Conservation (phyloP, 2,888 invertebrate genomes). For the Trachelus stipa region DNA sequence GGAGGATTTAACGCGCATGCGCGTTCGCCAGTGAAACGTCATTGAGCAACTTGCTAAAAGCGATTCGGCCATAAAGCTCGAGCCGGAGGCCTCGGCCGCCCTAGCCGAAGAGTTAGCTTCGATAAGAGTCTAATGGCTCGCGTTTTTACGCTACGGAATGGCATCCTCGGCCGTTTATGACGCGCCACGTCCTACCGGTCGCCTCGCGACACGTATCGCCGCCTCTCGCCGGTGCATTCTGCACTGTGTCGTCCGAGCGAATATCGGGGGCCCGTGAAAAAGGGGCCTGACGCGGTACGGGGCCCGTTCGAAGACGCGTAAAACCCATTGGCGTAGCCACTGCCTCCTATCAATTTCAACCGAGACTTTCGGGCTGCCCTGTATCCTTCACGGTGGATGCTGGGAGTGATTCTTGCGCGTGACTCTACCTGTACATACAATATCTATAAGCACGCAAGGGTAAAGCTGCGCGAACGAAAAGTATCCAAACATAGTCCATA, state of each 20-base stretch:
- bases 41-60: conserved; percentile 63
- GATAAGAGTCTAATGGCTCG: conserved; percentile 55
- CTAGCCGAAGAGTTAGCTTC: conserved; percentile 23
- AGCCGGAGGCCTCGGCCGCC: conserved; percentile 29
- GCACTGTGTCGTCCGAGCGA: too few species aligned
- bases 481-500: too few species aligned
- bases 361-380: too few species aligned
- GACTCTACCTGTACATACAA: too few species aligned
- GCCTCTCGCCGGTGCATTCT: conserved; percentile 3
- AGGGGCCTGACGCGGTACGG: background rate
- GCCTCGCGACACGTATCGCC: conserved; percentile 10
- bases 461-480: too few species aligned
- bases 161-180: conserved; percentile 14
- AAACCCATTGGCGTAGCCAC: background rate
- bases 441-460: too few species aligned
- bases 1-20: conserved; percentile 9
- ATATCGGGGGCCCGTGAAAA: too few species aligned
- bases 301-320: background rate
- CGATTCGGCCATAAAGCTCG: conserved; percentile 62
- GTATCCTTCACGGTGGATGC: too few species aligned
- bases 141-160: conserved; percentile 25
- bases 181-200: background rate
- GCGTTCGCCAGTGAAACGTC: conserved; percentile 49
- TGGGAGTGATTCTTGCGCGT: too few species aligned
- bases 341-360: background rate